Base-by-base conservation (phyloP, 2,888 invertebrate genomes). In the Diarsia mendica region DNA sequence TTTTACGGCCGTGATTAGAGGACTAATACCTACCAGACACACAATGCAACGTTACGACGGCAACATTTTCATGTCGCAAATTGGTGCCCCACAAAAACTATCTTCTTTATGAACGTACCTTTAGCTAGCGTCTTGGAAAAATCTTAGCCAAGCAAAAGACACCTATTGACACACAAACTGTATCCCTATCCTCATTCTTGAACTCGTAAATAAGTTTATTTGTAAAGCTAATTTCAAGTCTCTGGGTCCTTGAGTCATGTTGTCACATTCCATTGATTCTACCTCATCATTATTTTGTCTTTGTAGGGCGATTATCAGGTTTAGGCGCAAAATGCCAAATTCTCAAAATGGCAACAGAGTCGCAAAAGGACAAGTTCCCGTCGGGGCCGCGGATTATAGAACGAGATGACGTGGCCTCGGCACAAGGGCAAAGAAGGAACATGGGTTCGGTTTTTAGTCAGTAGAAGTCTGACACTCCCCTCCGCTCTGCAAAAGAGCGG, bases 151-250 rank as follows among this genome's bases (percentile, higher is more conserved):
- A 8, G n/a, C 8, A 67, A 44, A 23, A 48, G 10, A 9, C 28
- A 9, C 1, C 2, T 61, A 44, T 73, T 65, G 44, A 18, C 76
- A 67, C 20, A 77, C 48, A 63, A 44, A 73, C 28, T 44, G 13
- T 44, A 23, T 6, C 28, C 11, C 10, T 11, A 55, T 77, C 55
- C 53, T 64, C 77, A 68, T 67, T 77, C 63, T 77, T 76, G 61
- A 44, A 67, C 48, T 77, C n/a, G 77, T 49, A 53, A 76, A 67
- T 77, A 49, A 39, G 18, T 77, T 28, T 67, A 63, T 77, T 77
- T 67, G 76, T 67, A 28, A 77, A 77, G 77, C 55, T 77, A 67
- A 77, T 77, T 64, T 8, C 23, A 28, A n/a, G 28, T 28, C 28
- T 63, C 63, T 48, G 53, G 53, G 53, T 55, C 39, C n/a, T 39